A percentile compares a stretch with the other conserved stretches of the same genome.
These are phyloP conservation scores for Apodemia duryi DNA, from an alignment of 2,888 invertebrate species.

Conservation along the genomic window DNA sequence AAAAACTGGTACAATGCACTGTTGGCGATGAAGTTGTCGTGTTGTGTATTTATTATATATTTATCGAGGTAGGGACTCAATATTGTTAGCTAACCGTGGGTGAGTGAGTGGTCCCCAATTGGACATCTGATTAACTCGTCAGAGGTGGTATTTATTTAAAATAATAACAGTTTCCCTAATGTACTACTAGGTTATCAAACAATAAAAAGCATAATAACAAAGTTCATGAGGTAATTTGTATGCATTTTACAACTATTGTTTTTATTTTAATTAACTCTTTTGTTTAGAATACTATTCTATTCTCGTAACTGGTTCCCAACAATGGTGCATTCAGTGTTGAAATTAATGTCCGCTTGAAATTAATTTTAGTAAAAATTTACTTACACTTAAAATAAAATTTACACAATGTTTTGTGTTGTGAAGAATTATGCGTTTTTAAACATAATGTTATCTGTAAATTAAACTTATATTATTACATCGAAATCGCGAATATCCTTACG, in stretches of 20 bases:
- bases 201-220: not conserved
- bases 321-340: not conserved
- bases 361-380: constrained; percentile 6
- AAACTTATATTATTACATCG: too few species aligned
- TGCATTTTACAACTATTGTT: constrained; percentile 8
- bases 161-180: too few species aligned
- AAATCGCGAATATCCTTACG: too few species aligned
- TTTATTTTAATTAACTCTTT: constrained; percentile 5
- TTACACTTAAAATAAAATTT: not conserved
- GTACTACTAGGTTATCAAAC: not conserved
- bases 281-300: constrained; percentile 12
- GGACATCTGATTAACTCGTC: too few species aligned
- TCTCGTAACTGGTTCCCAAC: not conserved
- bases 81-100: too few species aligned
- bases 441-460: too few species aligned
- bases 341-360: not conserved
- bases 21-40: too few species aligned
- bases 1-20: too few species aligned
- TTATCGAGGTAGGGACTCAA: too few species aligned
- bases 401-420: not conserved
- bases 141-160: too few species aligned
- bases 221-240: constrained; percentile 8
- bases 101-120: too few species aligned
- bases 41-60: too few species aligned
- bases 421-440: not conserved